Evolutionary conservation across 1,140 invertebrate genomes (phyloP).

Genomic region (Diabrotica undecimpunctata): DNA sequence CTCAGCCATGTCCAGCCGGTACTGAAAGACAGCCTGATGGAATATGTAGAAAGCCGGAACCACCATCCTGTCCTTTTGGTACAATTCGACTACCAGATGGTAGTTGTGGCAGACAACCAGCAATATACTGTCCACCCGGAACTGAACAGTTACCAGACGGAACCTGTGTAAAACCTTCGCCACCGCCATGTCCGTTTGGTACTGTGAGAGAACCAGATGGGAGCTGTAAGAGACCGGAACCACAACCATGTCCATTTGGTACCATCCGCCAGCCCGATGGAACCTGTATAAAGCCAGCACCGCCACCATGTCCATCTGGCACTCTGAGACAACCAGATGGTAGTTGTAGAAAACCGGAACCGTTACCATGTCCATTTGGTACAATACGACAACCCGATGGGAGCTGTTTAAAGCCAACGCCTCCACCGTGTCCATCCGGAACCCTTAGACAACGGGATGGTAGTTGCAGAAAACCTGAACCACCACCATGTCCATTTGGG

Average conservation of each 20-base stretch:
- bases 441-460: conserved; percentile 9
- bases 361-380: conserved; percentile 17
- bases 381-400: conserved; percentile 22
- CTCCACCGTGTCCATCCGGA: conserved; percentile 21
- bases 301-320: conserved; percentile 25
- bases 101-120: conserved; percentile 12
- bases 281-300: conserved; percentile 6
- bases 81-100: conserved; percentile 7
- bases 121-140: conserved; percentile 23
- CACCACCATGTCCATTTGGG: conserved; percentile 24
- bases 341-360: conserved; percentile 9
- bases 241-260: conserved; percentile 26
- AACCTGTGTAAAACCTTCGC: conserved; percentile 18
- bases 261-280: conserved; percentile 16
- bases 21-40: conserved; percentile 23
- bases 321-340: conserved; percentile 26
- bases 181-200: conserved; percentile 27
- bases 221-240: conserved; percentile 13
- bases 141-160: conserved; percentile 22
- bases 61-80: conserved; percentile 7
- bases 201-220: conserved; percentile 25
- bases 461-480: conserved; percentile 7
- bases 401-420: not conserved
- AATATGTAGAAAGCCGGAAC: conserved; percentile 18
- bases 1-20: conserved; percentile 23